These are phyloP conservation scores for Etheostoma spectabile DNA, from an alignment of 2,113 vertebrate genomes.

Conservation along the genomic window DNA sequence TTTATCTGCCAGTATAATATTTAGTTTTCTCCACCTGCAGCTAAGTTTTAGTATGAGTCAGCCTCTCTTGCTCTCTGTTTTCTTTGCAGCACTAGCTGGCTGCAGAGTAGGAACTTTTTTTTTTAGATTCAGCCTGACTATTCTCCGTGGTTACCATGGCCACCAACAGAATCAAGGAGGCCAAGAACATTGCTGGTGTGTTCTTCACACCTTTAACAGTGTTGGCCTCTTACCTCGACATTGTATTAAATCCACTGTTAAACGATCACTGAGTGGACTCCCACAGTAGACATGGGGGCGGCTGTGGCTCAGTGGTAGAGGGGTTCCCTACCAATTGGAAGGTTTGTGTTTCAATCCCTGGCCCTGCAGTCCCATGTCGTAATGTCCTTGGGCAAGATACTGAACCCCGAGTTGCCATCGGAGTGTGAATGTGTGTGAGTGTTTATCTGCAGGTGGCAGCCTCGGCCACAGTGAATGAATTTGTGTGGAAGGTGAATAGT, in stretches of 20 bases:
- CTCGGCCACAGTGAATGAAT: no score
- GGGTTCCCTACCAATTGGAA: no score
- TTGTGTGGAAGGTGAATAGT: no score
- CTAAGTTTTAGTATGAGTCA: conserved; percentile 39
- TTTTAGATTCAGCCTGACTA: conserved; percentile 32
- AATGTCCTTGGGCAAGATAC: no score
- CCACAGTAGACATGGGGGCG: background rate
- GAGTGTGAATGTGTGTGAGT: no score
- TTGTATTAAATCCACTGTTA: background rate
- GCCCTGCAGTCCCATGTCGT: no score
- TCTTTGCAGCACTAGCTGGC: conserved; percentile 1
- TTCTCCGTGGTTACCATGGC: conserved; percentile 59
- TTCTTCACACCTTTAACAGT: conserved; percentile 20
- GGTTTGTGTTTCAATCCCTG: no score
- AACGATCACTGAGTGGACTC: background rate
- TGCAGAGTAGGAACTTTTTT: conserved; percentile 20
- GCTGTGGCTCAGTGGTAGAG: no score
- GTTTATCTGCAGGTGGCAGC: no score
- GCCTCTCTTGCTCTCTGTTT: background rate
- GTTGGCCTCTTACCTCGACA: conserved; percentile 1
- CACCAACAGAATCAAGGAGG: conserved; percentile 45
- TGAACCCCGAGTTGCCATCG: no score
- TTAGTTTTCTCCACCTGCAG: conserved; percentile 9
- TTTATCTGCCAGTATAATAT: conserved; percentile 15
- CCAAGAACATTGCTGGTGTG: conserved; percentile 7